phyloP scores from a whole-genome alignment of 2,113 vertebrate genomes.

The Piliocolobus tephrosceles region DNA sequence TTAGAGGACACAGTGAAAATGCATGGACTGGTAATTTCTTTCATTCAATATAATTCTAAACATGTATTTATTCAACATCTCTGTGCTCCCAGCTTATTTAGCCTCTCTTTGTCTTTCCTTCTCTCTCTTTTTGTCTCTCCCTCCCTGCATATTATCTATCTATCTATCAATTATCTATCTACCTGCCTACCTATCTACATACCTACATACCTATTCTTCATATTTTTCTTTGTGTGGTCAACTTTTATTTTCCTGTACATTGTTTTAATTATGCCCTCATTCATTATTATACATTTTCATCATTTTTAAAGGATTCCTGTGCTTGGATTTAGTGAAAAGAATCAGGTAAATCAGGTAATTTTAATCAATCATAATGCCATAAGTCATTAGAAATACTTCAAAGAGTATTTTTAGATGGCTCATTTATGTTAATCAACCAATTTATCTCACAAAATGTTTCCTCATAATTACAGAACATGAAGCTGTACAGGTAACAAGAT shows the following conservation, averaged over 20 bases:
- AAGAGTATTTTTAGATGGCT: neutral
- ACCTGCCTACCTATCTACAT: no score
- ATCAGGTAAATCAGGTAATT: neutral
- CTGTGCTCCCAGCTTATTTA: neutral
- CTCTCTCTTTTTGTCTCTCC: neutral
- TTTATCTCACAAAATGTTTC: neutral
- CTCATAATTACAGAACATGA: neutral
- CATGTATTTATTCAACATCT: neutral
- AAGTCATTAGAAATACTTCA: neutral
- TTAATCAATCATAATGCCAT: neutral
- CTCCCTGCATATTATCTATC: no score
- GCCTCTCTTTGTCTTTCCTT: neutral
- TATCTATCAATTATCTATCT: neutral
- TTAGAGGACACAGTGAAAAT: neutral
- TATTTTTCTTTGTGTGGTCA: neutral
- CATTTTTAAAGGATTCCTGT: neutral
- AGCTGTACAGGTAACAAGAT: neutral
- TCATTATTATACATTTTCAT: neutral
- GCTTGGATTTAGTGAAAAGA: neutral
- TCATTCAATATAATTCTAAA: neutral
- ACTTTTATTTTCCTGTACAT: neutral
- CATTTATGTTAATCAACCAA: neutral
- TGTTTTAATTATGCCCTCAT: neutral
- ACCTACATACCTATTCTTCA: no score
- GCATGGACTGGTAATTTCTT: neutral